These are phyloP conservation scores for Tribolium castaneum DNA, from an alignment of 1,140 invertebrate genomes.

Conservation along the genomic window DNA sequence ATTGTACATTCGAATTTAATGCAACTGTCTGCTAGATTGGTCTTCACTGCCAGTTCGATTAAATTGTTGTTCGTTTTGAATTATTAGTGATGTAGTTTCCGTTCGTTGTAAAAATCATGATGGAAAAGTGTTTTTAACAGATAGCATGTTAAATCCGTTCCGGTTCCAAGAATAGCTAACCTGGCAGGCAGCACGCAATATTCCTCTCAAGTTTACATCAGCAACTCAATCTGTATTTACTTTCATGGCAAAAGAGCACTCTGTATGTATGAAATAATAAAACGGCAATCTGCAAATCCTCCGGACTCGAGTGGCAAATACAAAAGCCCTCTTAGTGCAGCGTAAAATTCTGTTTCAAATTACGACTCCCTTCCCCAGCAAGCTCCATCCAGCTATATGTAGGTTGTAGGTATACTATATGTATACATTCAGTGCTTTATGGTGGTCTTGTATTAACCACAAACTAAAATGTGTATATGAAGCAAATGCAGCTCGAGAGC, in stretches of 20 bases:
- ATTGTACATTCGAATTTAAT: conserved; percentile 1
- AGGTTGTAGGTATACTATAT: background rate
- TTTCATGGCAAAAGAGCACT: conserved; percentile 8
- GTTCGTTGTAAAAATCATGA: too few species aligned
- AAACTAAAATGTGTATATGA: background rate
- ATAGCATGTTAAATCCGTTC: background rate
- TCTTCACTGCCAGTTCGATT: background rate
- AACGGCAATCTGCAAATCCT: conserved; percentile 45
- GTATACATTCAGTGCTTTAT: background rate
- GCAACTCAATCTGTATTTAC: conserved; percentile 20
- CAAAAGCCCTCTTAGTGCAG: conserved; percentile 28
- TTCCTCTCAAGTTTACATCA: background rate
- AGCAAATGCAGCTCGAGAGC: conserved; percentile 7
- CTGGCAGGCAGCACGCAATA: background rate
- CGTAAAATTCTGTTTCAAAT: conserved; percentile 34
- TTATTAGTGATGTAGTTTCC: too few species aligned
- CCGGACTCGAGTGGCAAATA: conserved; percentile 39
- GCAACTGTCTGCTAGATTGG: background rate
- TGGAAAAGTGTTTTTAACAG: background rate
- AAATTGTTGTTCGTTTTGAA: background rate
- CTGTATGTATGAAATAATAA: conserved; percentile 46
- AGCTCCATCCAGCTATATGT: background rate
- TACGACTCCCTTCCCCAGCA: background rate
- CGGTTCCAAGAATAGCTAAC: background rate
- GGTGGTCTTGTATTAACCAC: background rate